Base-by-base conservation (phyloP, 2,797 vertebrate species). In the Pelochelys cantorii region DNA sequence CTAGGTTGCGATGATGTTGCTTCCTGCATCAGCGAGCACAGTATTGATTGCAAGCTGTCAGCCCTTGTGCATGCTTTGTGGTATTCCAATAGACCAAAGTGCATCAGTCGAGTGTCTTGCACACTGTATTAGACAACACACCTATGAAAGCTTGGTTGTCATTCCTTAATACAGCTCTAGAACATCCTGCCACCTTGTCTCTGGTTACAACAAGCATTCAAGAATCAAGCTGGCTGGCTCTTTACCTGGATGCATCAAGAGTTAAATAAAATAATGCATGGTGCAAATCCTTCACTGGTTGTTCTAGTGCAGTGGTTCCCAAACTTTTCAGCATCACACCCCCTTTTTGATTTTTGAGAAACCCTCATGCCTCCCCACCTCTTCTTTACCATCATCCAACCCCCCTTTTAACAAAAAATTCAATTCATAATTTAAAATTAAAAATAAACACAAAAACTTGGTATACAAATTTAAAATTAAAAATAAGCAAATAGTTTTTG, bases 41-140 rank as follows among this genome's bases (percentile, higher is more conserved):
- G 85, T 95, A 98, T 97, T 96, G 96, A 98, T 96, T 95, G 93
- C 90, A 90, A 95, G 93, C 93, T 95, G 95, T 95, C 96, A 97
- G 42, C 92, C 87, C 85, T 93, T 87, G 83, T 88, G 84, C 92
- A 84, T 87, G 87, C 92, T 96, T 91, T 92, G 87, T 27, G 56
- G 94, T 87, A 81, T 93, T 97, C 95, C 95, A 77, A 83, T 93
- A 95, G 89, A 80, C 53, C 56, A 82, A 10, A 85, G 83, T 93
- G 91, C 88, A 80, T 92, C 84, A 93, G 82, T 81, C 55, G 79
- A 85, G 74, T 84, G 80, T 71, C 89, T 75, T 14, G 42, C 11
- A 37, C 29, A 81, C 82, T 88, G 77, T 88, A 59, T 82, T 93
- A 94, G 86, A 85, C 79, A 84, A 88, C 37, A 54, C 20, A 22